These are phyloP conservation scores for Poeciliopsis presidionis DNA, from an alignment of 2,797 vertebrate species.

Conservation along the genomic window DNA sequence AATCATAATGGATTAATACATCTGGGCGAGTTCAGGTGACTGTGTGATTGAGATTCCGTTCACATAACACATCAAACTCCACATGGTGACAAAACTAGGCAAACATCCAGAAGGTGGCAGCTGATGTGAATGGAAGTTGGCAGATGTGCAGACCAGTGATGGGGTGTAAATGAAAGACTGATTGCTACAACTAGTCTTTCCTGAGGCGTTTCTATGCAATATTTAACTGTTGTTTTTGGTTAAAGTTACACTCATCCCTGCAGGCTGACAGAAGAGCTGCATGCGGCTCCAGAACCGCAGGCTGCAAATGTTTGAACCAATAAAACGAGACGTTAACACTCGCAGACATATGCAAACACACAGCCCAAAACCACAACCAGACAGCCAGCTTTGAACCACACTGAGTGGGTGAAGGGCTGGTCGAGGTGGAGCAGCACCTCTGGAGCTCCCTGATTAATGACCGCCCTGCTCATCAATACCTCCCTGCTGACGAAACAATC, in stretches of 20 bases:
- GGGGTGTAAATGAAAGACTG: background rate
- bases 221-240: slow-evolving; percentile 4
- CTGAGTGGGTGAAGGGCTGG: background rate
- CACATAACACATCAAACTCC: background rate
- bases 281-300: background rate
- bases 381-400: background rate
- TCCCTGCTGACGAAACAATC: slow-evolving; percentile 5
- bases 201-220: background rate
- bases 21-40: background rate
- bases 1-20: background rate
- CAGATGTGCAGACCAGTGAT: background rate
- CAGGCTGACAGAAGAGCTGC: background rate
- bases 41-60: background rate
- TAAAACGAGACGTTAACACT: background rate
- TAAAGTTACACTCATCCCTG: background rate
- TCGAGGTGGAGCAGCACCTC: background rate
- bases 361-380: background rate
- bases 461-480: slow-evolving; percentile 1
- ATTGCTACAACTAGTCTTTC: background rate
- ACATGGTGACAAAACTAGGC: background rate
- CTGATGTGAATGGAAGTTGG: background rate
- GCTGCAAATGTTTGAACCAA: background rate
- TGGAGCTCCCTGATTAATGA: slow-evolving; percentile 5
- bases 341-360: background rate
- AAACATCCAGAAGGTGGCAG: background rate